These are phyloP conservation scores for Pomatorhinus ruficollis DNA, from an alignment of 2,113 vertebrate genomes.

Conservation along the genomic window DNA sequence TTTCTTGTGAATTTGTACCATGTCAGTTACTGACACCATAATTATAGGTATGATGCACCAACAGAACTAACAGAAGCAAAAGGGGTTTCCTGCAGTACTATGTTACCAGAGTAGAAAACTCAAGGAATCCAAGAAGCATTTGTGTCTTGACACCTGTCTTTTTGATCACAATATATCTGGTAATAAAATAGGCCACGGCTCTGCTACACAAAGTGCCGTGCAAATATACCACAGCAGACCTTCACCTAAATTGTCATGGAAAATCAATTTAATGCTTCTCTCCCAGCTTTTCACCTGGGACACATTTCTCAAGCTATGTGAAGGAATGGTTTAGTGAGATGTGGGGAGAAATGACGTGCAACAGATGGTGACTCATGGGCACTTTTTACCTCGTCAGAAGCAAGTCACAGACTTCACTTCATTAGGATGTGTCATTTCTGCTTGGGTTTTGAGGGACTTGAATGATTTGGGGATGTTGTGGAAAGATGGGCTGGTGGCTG, in stretches of 20 bases:
- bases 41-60: background rate
- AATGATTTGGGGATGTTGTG: background rate
- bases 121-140: background rate
- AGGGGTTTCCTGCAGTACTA: background rate
- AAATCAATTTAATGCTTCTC: background rate
- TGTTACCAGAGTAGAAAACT: background rate
- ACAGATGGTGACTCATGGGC: background rate
- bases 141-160: background rate
- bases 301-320: background rate
- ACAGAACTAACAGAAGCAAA: background rate
- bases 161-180: background rate
- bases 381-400: background rate
- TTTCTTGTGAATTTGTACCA: background rate
- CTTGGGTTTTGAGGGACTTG: background rate
- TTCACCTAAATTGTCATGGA: background rate
- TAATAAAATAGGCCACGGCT: background rate
- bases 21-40: background rate
- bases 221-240: background rate
- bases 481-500: background rate
- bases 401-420: background rate
- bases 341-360: background rate
- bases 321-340: background rate
- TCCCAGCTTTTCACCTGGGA: background rate
- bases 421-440: background rate
- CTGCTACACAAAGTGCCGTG: background rate